A percentile compares a stretch with the other conserved stretches of the same genome.
These are phyloP conservation scores for Cyrtonyx montezumae DNA, from an alignment of 2,113 vertebrate species.

Conservation along the genomic window DNA sequence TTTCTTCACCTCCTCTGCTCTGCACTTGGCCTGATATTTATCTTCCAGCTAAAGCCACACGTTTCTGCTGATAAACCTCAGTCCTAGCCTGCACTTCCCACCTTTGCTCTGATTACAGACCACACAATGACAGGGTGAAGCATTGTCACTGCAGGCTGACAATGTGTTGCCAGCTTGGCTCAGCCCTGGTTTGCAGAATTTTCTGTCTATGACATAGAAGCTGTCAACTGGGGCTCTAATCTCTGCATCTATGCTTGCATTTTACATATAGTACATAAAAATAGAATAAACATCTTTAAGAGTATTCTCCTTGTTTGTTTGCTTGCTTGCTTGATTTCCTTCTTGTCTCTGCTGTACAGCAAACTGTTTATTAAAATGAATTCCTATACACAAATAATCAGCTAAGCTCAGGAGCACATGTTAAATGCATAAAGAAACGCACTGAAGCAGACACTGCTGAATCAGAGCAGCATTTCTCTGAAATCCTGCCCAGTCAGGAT, in stretches of 20 bases:
- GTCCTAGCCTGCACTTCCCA: not conserved
- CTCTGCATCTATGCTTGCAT: not conserved
- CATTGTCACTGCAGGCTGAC: not conserved
- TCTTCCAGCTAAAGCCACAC: not conserved
- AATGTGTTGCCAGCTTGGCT: rapidly evolving
- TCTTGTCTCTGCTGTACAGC: not conserved
- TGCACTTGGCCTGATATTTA: not conserved
- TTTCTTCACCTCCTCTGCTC: not conserved
- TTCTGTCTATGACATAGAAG: not conserved
- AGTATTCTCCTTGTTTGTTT: not conserved
- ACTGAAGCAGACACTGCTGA: not conserved
- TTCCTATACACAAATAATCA: not conserved
- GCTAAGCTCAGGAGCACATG: not conserved
- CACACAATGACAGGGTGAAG: not conserved
- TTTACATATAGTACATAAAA: not conserved
- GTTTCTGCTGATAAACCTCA: not conserved
- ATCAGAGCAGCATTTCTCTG: not conserved
- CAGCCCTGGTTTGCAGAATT: not conserved
- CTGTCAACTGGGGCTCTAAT: not conserved
- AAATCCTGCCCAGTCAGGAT: not conserved
- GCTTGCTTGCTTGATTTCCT: not conserved
- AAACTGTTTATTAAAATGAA: not conserved
- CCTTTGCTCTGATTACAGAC: not conserved
- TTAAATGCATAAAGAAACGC: not conserved
- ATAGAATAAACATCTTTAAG: not conserved